Base-by-base conservation (phyloP, 2,888 invertebrate genomes). In the Thymelicus acteon region DNA sequence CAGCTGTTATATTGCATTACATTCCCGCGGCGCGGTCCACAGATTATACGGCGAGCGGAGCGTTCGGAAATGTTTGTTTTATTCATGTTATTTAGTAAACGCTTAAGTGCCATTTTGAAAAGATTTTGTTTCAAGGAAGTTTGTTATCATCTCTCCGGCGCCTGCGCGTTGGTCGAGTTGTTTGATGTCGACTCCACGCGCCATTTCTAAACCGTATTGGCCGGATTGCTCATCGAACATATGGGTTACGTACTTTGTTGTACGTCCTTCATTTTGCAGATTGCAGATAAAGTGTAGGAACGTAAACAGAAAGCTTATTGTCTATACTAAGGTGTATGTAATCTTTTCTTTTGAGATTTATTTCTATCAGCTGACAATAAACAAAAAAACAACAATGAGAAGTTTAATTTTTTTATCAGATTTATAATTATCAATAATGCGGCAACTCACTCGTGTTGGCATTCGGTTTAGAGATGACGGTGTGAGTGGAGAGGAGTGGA, bases 41-140 rank as follows among this genome's bases (percentile, higher is more conserved):
- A 66, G 69, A 62, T 62, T 58, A 69, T 49, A 60, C 67, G 65
- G 71, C 48, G 71, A 62, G 52, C 61, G 61, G 44, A 40, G 65
- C 63, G 64, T 48, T 48, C 44, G 40, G 64, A 39, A 39, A 15
- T 47, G 75, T 73, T 78, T 77, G 72, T 77, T 72, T 75, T 78
- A 70, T 81, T 61, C 47, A 37, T 67, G 15, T 49, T 60, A 70
- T 52, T 15, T 15, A 65, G 19, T 24, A 37, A 37, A 13, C 7
- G 78, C 76, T 76, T 62, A 37, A 37, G 61, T 62, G 62, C 61
- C 57, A 68, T 68, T 54, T 40, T 80, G 37, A 37, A 57, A 57
- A 57, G 57, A n/a, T 57, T 48, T 48, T 37, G 58, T 67, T 67
- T 39, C 67, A 49, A 60, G 19, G 44, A 58, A 54, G 7, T 44